Base-by-base conservation (phyloP, 2,888 invertebrate genomes). In the Himalopsyche kuldschensis region DNA sequence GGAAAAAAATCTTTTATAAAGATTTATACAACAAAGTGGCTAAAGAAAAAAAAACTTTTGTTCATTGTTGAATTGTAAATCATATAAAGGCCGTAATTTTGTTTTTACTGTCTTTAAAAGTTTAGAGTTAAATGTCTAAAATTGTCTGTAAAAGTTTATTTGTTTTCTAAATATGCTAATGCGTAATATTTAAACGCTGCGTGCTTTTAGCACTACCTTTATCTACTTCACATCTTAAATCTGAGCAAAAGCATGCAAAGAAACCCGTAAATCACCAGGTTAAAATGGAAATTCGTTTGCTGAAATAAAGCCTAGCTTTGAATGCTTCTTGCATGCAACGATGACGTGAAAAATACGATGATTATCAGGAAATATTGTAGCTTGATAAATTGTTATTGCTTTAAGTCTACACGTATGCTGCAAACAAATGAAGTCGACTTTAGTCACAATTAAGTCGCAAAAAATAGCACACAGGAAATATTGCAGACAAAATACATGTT, bases 311-410 rank as follows among this genome's bases (percentile, higher is more conserved):
- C 80, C 35, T 47, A 15, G 48, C 55, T 27, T 31, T 32, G 80
- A 75, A 69, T 80, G 27, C 27, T 75, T 30, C 55, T 85, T 63
- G 82, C 85, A 83, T 77, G 82, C 84, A 31, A 84, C 82, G 85
- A 84, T 84, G 85, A 85, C 84, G 85, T 84, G 84, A 84, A 84
- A 85, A 84, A 83, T 82, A 85, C 84, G 83, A 84, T 85, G 82
- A 85, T 85, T 85, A 84, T 79, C 81, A 76, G 76, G 63, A 78
- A 81, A 78, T 69, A 47, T 48, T 80, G 32, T 46, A 20, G 27
- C 35, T 80, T 85, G 85, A 85, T 85, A 84, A 83, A 85, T 85
- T 85, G 80, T 85, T 80, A 83, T 48, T 41, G 63, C 75, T 35
- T 75, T 69, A 69, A 27, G 15, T 27, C 69, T 30, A 30, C 69